Evolutionary conservation across 2,888 invertebrate genomes (phyloP).

Genomic region (Macrophya alboannulata): DNA sequence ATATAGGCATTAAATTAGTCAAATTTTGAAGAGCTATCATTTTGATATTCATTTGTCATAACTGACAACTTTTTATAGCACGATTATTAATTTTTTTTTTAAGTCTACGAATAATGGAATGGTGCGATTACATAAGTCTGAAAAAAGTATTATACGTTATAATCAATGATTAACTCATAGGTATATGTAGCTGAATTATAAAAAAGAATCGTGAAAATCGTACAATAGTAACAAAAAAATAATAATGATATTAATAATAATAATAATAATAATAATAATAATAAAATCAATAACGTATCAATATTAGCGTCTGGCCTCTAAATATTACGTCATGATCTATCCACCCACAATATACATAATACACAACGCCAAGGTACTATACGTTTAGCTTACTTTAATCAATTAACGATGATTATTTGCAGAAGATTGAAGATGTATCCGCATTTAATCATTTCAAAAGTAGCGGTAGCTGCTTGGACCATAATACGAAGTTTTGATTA

Average conservation of each 20-base stretch:
- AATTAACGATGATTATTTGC: background rate
- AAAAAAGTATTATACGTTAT: constrained; percentile 2
- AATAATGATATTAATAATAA: background rate
- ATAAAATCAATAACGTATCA: background rate
- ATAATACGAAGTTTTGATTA: constrained; percentile 20
- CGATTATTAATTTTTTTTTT: background rate
- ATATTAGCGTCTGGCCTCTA: background rate
- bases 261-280: background rate
- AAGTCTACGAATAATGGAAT: constrained; percentile 17
- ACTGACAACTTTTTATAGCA: background rate
- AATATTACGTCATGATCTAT: constrained; percentile 31
- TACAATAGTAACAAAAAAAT: background rate
- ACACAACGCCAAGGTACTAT: constrained; percentile 44
- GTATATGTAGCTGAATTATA: background rate
- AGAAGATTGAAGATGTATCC: constrained; percentile 9
- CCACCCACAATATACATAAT: constrained; percentile 46
- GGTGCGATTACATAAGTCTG: background rate
- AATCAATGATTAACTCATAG: constrained; percentile 21
- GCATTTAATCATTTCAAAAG: background rate
- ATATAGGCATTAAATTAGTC: constrained; percentile 24
- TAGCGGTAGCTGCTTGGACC: background rate
- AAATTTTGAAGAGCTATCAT: constrained; percentile 16
- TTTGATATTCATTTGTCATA: constrained; percentile 33
- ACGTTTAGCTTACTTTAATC: constrained; percentile 40
- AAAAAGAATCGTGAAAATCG: constrained; percentile 4